These are phyloP conservation scores for Dasysyrphus albostriatus DNA, from an alignment of 2,888 invertebrate species.

Conservation along the genomic window DNA sequence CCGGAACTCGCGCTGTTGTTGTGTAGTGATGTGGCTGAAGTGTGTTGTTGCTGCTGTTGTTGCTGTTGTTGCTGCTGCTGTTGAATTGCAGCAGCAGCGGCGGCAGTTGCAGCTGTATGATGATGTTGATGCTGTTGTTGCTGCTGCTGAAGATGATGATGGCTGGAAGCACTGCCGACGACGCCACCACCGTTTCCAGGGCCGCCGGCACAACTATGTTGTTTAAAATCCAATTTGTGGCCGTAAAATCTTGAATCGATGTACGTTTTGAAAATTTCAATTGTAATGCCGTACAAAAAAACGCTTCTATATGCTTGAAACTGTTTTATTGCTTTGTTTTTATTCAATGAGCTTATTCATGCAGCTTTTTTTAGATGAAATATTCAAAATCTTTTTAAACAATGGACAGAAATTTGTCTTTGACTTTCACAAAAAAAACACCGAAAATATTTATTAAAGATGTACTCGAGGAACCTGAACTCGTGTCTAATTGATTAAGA, in stretches of 20 bases:
- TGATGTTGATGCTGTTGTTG: constrained; percentile 78
- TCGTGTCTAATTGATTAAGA: constrained; percentile 69
- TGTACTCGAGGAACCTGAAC: constrained; percentile 25
- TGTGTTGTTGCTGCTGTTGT: constrained; percentile 79
- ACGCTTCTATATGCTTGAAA: constrained; percentile 15
- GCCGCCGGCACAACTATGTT: constrained; percentile 90
- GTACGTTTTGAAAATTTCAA: constrained; percentile 83
- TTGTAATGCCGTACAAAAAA: constrained; percentile 78
- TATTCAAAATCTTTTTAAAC: background rate
- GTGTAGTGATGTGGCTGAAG: constrained; percentile 58
- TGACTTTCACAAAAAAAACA: constrained; percentile 12
- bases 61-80: constrained; percentile 84
- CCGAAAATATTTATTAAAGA: constrained; percentile 8
- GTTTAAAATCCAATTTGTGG: constrained; percentile 94
- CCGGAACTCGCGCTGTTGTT: constrained; percentile 59
- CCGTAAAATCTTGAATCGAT: constrained; percentile 85
- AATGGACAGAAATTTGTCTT: background rate
- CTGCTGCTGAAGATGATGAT: constrained; percentile 76
- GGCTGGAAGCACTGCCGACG: constrained; percentile 81
- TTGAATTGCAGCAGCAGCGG: constrained; percentile 74
- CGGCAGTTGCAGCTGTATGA: constrained; percentile 67
- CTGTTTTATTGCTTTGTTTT: background rate
- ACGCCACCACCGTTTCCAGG: constrained; percentile 86
- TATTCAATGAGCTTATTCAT: constrained; percentile 1
- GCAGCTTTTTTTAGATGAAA: background rate